These are phyloP conservation scores for Riparia riparia DNA, from an alignment of 2,113 vertebrate species.

Conservation along the genomic window DNA sequence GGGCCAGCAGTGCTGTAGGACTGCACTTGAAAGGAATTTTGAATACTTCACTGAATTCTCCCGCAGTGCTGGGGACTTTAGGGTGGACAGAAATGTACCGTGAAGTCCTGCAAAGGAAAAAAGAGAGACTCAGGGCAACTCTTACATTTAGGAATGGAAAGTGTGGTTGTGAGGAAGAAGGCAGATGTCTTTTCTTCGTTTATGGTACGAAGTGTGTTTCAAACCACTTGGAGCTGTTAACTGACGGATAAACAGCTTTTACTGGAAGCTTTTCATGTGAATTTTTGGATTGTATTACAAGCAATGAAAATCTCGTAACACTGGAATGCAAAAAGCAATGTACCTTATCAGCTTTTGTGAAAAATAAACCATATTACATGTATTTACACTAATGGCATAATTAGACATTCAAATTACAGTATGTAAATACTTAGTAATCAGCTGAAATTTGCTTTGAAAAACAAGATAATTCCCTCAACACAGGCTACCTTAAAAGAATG, in stretches of 20 bases:
- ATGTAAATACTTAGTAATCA: constrained; percentile 87
- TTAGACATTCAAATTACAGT: constrained; percentile 84
- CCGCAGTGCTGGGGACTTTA: background rate
- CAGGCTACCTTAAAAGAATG: constrained; percentile 84
- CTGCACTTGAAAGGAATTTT: background rate
- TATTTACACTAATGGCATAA: constrained; percentile 85
- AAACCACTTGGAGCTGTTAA: background rate
- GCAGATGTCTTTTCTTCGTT: background rate
- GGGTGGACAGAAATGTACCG: background rate
- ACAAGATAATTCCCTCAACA: constrained; percentile 85
- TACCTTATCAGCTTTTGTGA: constrained; percentile 75
- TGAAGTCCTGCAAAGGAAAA: background rate
- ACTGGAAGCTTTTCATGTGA: background rate
- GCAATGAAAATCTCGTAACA: constrained; percentile 27
- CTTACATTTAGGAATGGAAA: background rate
- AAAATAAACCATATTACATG: constrained; percentile 82
- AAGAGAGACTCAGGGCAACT: background rate
- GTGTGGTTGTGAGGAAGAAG: background rate
- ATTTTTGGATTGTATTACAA: constrained; percentile 1
- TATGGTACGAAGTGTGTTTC: background rate
- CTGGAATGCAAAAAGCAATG: constrained; percentile 61
- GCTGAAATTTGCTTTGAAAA: constrained; percentile 86
- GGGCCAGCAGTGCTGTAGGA: background rate
- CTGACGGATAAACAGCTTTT: background rate
- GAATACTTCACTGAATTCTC: no score